Evolutionary conservation across 2,113 vertebrate genomes (phyloP).

Genomic region (Diadophis punctatus): DNA sequence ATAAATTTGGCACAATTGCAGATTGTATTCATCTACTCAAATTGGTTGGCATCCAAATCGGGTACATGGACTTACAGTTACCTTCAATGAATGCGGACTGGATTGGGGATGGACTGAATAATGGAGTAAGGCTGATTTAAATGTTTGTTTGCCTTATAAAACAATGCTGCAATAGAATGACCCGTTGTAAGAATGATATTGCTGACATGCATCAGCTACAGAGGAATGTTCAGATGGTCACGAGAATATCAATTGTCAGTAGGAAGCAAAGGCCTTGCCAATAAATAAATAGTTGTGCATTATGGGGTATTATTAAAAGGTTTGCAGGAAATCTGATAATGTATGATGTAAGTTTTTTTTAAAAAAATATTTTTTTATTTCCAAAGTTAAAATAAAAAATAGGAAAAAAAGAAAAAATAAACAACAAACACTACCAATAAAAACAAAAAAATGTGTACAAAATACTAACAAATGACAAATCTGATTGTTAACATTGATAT

Average conservation of each 20-base stretch:
- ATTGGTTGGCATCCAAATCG: background rate
- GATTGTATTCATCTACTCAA: background rate
- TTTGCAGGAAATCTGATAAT: background rate
- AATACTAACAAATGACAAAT: background rate
- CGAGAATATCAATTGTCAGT: background rate
- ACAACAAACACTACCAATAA: background rate
- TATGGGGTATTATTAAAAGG: background rate
- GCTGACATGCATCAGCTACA: background rate
- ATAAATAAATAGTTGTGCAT: background rate
- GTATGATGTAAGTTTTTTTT: background rate
- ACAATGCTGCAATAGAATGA: background rate
- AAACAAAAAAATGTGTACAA: background rate
- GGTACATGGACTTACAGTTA: background rate
- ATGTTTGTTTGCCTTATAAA: background rate
- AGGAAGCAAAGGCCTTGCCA: background rate
- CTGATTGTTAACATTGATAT: background rate
- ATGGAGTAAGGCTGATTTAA: background rate
- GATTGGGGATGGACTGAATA: background rate
- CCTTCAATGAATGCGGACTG: background rate
- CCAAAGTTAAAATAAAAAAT: background rate
- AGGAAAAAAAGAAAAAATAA: too few species aligned
- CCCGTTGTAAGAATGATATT: background rate
- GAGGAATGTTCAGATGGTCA: background rate
- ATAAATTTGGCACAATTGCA: background rate
- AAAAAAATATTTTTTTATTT: background rate